Evolutionary conservation across 2,797 vertebrate genomes (phyloP), one percentile per base, ranked within the genome.

Genomic region (Siniperca scherzeri): DNA sequence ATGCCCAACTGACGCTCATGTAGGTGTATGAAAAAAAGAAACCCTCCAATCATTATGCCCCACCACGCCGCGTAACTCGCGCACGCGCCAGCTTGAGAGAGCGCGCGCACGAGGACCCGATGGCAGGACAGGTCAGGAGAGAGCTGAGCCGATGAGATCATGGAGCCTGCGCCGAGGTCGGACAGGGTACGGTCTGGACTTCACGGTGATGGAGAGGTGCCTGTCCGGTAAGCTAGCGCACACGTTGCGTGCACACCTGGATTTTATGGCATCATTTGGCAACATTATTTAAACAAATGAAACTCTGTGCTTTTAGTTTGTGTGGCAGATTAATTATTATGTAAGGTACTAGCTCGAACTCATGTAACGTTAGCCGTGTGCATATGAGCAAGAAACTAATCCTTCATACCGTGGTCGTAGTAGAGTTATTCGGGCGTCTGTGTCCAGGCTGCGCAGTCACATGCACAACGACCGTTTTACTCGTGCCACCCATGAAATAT

Each of bases 271-370:
- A 52, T 59, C 48, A 27, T 65, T 48, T 27, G 36, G 40, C 76
- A 61, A 59, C 76, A 27, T 46, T 25, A 59, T 78, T 77, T 1
- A 25, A 79, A 90, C 64, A 83, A 82, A 82, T 40, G 14, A 61
- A 89, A 87, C 73, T 72, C 60, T 61, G 62, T 60, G 64, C 70
- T 84, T 65, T 64, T 69, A 81, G 71, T 91, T 85, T 82, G 78
- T 77, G 76, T 17, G 72, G 65, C 82, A 92, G 93, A 92, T 94
- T 94, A 94, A 89, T 92, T 87, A 91, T 95, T 95, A 95, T 94
- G 91, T 95, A 95, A 95, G 90, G 85, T 62, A 89, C 78, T 27
- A 77, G 87, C 90, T 85, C 62, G 65, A 90, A 93, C 87, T 91
- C 92, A 77, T 93, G 84, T 79, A 42, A 42, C 40, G 40, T 42